Base-by-base conservation (phyloP, 2,797 vertebrate species). In the Acipenser oxyrinchus region DNA sequence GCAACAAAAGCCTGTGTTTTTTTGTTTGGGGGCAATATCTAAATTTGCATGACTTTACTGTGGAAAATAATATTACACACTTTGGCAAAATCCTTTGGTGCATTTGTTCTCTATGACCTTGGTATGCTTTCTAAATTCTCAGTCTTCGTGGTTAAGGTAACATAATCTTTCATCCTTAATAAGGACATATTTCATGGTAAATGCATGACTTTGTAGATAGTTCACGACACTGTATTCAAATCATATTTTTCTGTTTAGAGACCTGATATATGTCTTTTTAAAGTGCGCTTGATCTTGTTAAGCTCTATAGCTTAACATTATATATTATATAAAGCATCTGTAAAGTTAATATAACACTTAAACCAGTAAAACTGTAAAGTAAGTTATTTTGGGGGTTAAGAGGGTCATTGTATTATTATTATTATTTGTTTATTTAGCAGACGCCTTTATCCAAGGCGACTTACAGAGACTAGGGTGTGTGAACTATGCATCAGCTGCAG, bases 121-220 rank as follows among this genome's bases (percentile, higher is more conserved):
- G 18, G 59, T 51, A 52, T 52, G 50, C 13, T 67, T 62, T 62
- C 60, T 10, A 50, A 52, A 62, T 67, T 48, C 23, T 51, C 52
- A 60, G 60, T 18, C 60, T 62, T 51, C 51, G 66, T 48, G 66
- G 66, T 52, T 67, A 48, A 23, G 49, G 48, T 51, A 62, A 67
- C 58, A n/a, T 23, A 13, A 50, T 67, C 61, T 51, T 52, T 37
- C 18, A 37, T 13, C 48, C 57, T 60, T 52, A 67, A 52, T 52
- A 67, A 60, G 49, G 49, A 62, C 15, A 67, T 51, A 50, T 10
- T 62, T n/a, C 15, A 7, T 48, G 23, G 15, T 15, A 62, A 12
- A 15, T 15, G 53, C 53, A 55, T 55, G 53, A 55, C 53, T 55
- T 10, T 55, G 53, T 10, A 55, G 53, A 9, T 9, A 55, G 53